Percentiles rank a stretch among this genome's conserved stretches.
Conservation (phyloP, 2,888 invertebrate genomes). For the Girardia tigrina region DNA sequence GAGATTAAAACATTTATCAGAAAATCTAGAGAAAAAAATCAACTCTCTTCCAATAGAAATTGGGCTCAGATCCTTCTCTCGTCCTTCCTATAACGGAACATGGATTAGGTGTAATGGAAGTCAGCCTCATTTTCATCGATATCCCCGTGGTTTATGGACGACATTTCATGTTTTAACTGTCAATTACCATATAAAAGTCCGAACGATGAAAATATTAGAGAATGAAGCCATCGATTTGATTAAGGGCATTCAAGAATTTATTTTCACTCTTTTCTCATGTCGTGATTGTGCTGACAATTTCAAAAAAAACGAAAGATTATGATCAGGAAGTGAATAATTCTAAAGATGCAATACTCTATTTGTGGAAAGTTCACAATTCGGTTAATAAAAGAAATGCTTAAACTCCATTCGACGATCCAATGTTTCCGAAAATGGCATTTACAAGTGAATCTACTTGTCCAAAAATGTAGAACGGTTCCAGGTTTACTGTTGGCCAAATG, state of each 20-base stretch:
- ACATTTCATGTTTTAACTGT: slow-evolving; percentile 36
- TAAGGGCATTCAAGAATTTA: slow-evolving; percentile 26
- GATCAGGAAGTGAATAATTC: background rate
- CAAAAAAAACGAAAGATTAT: slow-evolving; percentile 30
- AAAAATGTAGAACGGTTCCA: no score
- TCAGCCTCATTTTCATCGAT: slow-evolving; percentile 30
- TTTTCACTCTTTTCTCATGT: slow-evolving; percentile 32
- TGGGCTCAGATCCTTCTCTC: no score
- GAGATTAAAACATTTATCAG: no score
- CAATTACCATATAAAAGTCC: slow-evolving; percentile 31
- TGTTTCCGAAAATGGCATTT: slow-evolving; percentile 30
- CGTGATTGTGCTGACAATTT: slow-evolving; percentile 34
- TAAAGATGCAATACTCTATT: slow-evolving; percentile 28
- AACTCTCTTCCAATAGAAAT: no score
- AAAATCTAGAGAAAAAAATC: no score
- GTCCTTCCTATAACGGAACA: no score
- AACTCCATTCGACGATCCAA: slow-evolving; percentile 36
- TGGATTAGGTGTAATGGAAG: slow-evolving; percentile 34
- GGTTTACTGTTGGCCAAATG: background rate
- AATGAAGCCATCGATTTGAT: background rate
- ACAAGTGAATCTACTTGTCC: slow-evolving; percentile 27
- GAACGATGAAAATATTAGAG: no score
- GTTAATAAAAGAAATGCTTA: slow-evolving; percentile 34
- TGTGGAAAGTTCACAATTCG: slow-evolving; percentile 32
- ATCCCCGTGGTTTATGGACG: slow-evolving; percentile 37